Evolutionary conservation across 1,140 invertebrate species (phyloP), one percentile per base, ranked within the genome.

Genomic region (Achatina immaculata): DNA sequence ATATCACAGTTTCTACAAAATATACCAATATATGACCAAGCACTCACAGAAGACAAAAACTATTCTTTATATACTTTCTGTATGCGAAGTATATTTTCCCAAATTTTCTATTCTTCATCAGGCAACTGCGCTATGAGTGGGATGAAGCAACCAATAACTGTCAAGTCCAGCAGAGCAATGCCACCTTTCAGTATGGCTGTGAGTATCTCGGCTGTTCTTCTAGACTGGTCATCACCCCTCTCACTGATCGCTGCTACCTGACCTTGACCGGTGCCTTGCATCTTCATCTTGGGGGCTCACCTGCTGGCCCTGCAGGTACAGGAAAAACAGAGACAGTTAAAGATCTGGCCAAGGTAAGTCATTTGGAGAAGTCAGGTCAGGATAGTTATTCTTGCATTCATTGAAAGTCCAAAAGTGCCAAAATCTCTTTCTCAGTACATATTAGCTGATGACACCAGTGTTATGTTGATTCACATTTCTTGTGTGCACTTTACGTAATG

Each of bases 341-440:
- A 92, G 96, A 97, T 92, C 92, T 97, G 81, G 95, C 96, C 1
- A 97, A 96, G 92, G 90, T 91, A 55, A 74, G 80, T n/a, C n/a
- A n/a, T n/a, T n/a, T n/a, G n/a, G n/a, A n/a, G n/a, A n/a, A n/a
- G 77, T 31, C 42, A 19, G 1, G 31, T n/a, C n/a, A n/a, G n/a
- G 31, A 19, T 21, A 14, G 34, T 68, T 68, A n/a, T 68, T 68
- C 11, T 14, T 68, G 14, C 31, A 21, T n/a, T 31, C 34, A 14
- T 68, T 68, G 34, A 19, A 68, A 68, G n/a, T n/a, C n/a, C n/a
- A n/a, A n/a, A n/a, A n/a, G n/a, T n/a, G n/a, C n/a, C n/a, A n/a
- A n/a, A n/a, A n/a, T n/a, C n/a, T n/a, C n/a, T n/a, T n/a, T n/a
- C n/a, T n/a, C n/a, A n/a, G n/a, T n/a, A n/a, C n/a, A n/a, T n/a